phyloP scores from a whole-genome alignment of 1,140 invertebrate species.

The Drosophila orena region DNA sequence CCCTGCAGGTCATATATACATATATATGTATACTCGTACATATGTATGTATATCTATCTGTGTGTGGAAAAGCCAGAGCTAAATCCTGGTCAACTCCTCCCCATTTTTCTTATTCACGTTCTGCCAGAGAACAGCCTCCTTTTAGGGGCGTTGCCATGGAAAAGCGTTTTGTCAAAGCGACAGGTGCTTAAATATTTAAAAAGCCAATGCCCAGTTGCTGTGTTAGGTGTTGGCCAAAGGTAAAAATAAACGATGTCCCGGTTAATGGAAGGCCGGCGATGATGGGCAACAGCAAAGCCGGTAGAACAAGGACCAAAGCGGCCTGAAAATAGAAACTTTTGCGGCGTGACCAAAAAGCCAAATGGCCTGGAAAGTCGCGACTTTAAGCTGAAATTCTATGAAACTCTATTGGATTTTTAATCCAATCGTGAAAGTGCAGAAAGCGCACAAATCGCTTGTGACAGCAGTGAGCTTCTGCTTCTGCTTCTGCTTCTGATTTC shows the following conservation, averaged over 20 bases:
- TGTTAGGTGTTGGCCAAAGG: constrained; percentile 30
- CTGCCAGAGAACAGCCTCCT: background rate
- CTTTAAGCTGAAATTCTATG: constrained; percentile 7
- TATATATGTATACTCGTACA: constrained; percentile 8
- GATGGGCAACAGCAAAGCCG: background rate
- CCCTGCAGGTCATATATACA: constrained; percentile 18
- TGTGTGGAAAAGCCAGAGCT: constrained; percentile 26
- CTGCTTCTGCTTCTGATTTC: constrained; percentile 14
- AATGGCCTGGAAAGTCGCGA: constrained; percentile 59
- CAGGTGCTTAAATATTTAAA: constrained; percentile 68
- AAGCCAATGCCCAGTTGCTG: constrained; percentile 39
- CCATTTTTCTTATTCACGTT: constrained; percentile 16
- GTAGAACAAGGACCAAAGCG: background rate
- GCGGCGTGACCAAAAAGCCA: constrained; percentile 40
- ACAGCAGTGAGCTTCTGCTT: constrained; percentile 45
- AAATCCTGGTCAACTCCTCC: constrained; percentile 4
- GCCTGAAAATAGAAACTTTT: constrained; percentile 60
- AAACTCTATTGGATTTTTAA: background rate
- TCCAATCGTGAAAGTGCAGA: background rate
- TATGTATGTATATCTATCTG: constrained; percentile 4
- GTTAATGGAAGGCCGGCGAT: constrained; percentile 32
- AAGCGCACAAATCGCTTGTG: constrained; percentile 25
- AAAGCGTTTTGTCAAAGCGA: constrained; percentile 56
- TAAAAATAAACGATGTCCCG: constrained; percentile 55
- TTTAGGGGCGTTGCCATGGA: constrained; percentile 40